Conservation (phyloP, 2,888 invertebrate species). For the Caenorhabditis sp. region DNA sequence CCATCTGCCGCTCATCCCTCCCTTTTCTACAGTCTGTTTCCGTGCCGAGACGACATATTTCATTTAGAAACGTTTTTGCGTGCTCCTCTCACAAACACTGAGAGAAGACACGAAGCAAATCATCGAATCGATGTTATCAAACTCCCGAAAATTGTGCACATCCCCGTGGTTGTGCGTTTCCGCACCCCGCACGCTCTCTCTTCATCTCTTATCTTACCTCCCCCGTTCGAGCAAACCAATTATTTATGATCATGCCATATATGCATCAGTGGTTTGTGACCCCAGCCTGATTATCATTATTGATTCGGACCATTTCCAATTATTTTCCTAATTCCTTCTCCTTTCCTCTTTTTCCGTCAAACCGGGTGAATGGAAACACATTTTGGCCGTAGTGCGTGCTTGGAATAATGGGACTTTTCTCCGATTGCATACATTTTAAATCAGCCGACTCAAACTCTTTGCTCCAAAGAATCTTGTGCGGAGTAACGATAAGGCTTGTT, state of each 20-base stretch:
- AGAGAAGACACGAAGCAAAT: constrained; percentile 3
- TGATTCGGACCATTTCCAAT: neutral
- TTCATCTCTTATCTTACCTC: neutral
- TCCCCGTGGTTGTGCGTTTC: constrained; percentile 5
- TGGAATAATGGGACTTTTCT: constrained; percentile 15
- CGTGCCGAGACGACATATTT: constrained; percentile 10
- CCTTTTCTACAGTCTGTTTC: constrained; percentile 6
- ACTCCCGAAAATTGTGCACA: constrained; percentile 17
- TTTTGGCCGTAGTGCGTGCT: neutral
- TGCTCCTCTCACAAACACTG: constrained; percentile 10
- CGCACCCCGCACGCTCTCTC: neutral
- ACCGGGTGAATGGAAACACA: constrained; percentile 17
- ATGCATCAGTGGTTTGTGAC: constrained; percentile 1
- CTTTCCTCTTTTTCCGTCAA: neutral
- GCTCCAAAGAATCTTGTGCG: too few relatives aligned
- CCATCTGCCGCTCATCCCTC: constrained; percentile 30
- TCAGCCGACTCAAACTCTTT: neutral
- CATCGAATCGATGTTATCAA: constrained; percentile 6
- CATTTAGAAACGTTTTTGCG: constrained; percentile 1
- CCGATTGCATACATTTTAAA: constrained; percentile 23
- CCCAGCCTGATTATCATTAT: constrained; percentile 1
- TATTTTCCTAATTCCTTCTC: too few relatives aligned
- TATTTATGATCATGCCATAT: constrained; percentile 30
- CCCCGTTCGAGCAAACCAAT: constrained; percentile 12
- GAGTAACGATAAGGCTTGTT: neutral